Percentiles rank a stretch among this genome's conserved stretches.
Evolutionary conservation across 2,888 invertebrate species (phyloP).

Genomic region (Platycheirus rosarum): DNA sequence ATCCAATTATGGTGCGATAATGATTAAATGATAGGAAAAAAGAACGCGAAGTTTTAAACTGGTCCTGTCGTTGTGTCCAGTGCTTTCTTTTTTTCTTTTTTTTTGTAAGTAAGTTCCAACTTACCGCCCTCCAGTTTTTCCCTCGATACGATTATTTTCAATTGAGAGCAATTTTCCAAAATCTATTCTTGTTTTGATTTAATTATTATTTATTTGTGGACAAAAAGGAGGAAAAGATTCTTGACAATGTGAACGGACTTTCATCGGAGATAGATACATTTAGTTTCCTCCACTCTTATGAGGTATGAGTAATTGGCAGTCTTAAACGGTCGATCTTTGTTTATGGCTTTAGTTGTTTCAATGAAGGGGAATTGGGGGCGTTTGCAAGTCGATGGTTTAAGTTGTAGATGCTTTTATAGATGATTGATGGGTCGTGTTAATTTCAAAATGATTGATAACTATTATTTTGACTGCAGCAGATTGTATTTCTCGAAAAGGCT

Average conservation of each 20-base stretch:
- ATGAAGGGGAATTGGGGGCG: conserved; percentile 22
- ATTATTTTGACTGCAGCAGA: conserved; percentile 1
- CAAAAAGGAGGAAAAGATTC: not conserved
- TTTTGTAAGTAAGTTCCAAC: conserved; percentile 12
- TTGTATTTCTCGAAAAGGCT: not conserved
- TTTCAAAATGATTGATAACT: conserved; percentile 16
- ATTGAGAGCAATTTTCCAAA: conserved; percentile 66
- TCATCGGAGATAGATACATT: conserved; percentile 25
- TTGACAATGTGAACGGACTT: conserved; percentile 54
- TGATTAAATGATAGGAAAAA: conserved; percentile 57
- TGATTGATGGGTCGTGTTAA: conserved; percentile 42
- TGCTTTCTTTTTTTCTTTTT: conserved; percentile 33
- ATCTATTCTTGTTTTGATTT: conserved; percentile 58
- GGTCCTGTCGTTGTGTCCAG: conserved; percentile 27
- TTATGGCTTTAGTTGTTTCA: conserved; percentile 22
- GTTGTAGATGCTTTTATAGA: not conserved
- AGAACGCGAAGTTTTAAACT: conserved; percentile 43
- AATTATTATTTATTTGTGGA: conserved; percentile 44
- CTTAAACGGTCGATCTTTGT: conserved; percentile 25
- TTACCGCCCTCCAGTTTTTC: conserved; percentile 1
- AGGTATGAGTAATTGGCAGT: conserved; percentile 1
- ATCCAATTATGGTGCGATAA: conserved; percentile 64
- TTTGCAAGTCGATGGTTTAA: not conserved
- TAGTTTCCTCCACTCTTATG: too few species aligned
- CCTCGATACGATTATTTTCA: conserved; percentile 31